These are phyloP conservation scores for Xestoiulus laeticollis DNA, from an alignment of 2,888 invertebrate species.

Conservation along the genomic window DNA sequence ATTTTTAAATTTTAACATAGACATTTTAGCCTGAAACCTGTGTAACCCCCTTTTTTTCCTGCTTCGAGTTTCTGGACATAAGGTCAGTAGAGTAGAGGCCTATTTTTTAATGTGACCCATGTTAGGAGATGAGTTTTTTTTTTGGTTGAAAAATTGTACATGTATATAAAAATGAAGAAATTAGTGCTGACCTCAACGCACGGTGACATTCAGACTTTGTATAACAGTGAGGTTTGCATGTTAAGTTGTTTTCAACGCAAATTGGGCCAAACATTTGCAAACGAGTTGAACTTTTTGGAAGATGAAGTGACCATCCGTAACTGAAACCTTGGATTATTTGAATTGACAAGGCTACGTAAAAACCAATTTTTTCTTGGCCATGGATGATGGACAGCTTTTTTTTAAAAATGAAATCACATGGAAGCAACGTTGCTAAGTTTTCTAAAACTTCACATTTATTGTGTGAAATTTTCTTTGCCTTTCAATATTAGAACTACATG, in stretches of 20 bases:
- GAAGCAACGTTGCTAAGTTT: too few relatives aligned
- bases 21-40: too few relatives aligned
- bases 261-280: not conserved
- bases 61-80: too few relatives aligned
- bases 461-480: too few relatives aligned
- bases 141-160: too few relatives aligned
- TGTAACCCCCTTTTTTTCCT: too few relatives aligned
- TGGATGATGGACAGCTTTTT: not conserved
- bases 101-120: too few relatives aligned
- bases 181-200: not conserved
- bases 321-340: not conserved
- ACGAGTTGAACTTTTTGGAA: not conserved
- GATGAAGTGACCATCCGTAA: not conserved
- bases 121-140: too few relatives aligned
- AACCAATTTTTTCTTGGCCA: not conserved
- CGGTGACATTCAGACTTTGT: conserved; percentile 3
- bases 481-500: too few relatives aligned
- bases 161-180: not conserved
- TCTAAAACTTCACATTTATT: not conserved
- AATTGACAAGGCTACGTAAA: not conserved
- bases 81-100: too few relatives aligned
- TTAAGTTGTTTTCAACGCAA: not conserved
- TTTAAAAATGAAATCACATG: too few relatives aligned
- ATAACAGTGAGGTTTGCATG: not conserved
- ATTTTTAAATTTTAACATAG: too few relatives aligned